Evolutionary conservation across 2,797 vertebrate species (phyloP).

Genomic region (Betta splendens): DNA sequence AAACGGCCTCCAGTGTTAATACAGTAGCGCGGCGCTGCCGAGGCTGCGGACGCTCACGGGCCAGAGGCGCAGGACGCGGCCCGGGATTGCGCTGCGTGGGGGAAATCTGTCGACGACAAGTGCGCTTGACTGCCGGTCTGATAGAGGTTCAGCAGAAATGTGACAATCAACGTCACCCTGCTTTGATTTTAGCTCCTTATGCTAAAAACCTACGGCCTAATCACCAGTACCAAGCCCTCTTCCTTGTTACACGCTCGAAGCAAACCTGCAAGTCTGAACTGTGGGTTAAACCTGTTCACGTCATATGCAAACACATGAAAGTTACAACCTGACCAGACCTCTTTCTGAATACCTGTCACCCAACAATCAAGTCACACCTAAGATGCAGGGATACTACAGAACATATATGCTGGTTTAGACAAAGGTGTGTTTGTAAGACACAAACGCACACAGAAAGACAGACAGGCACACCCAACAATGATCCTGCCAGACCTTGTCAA

Average conservation of each 20-base stretch:
- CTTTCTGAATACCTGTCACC: conserved; percentile 42
- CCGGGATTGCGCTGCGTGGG: conserved; percentile 17
- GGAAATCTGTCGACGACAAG: conserved; percentile 24
- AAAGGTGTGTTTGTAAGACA: conserved; percentile 73
- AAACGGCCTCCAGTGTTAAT: conserved; percentile 80
- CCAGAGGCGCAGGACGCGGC: conserved; percentile 24
- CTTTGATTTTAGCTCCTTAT: conserved; percentile 32
- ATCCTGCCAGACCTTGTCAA: conserved; percentile 79
- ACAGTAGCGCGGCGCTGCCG: conserved; percentile 66
- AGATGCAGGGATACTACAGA: conserved; percentile 30
- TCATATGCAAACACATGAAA: conserved; percentile 45
- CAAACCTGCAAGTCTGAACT: not conserved
- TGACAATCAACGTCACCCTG: conserved; percentile 32
- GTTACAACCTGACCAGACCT: conserved; percentile 43
- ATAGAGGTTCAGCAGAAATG: conserved; percentile 24
- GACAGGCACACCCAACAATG: conserved; percentile 68
- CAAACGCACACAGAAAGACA: conserved; percentile 50
- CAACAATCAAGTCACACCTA: conserved; percentile 60
- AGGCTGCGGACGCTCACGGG: conserved; percentile 40
- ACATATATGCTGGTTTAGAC: conserved; percentile 46
- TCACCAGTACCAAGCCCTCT: not conserved
- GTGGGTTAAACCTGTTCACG: conserved; percentile 26
- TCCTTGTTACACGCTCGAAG: not conserved
- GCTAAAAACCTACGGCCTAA: conserved; percentile 12
- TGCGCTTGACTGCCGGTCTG: conserved; percentile 2